Evolutionary conservation across 2,888 invertebrate species (phyloP).

Genomic region (Diabrotica balteata): DNA sequence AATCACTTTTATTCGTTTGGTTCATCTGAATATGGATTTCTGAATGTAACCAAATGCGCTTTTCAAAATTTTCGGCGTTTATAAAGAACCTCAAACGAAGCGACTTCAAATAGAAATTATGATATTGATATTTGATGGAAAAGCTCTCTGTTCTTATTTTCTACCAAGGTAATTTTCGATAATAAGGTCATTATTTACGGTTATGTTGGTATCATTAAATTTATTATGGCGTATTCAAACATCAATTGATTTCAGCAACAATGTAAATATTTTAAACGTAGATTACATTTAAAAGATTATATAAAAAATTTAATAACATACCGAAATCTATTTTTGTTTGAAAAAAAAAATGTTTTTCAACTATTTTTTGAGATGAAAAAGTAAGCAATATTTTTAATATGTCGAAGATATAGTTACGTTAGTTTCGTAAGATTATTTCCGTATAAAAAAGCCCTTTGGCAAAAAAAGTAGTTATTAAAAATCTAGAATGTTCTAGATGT

Average conservation of each 20-base stretch:
- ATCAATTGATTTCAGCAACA: neutral
- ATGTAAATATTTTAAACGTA: neutral
- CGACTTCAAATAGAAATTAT: conserved; percentile 27
- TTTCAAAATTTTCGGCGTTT: conserved; percentile 34
- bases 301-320: too few species aligned
- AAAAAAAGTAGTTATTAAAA: too few species aligned
- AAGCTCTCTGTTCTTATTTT: neutral
- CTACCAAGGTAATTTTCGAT: too few species aligned
- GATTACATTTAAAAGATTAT: too few species aligned
- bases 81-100: conserved; percentile 37
- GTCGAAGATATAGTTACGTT: too few species aligned
- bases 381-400: too few species aligned
- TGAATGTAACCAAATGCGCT: conserved; percentile 28
- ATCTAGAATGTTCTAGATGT: too few species aligned
- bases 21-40: conserved; percentile 33
- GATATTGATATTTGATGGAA: conserved; percentile 10
- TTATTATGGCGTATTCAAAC: neutral
- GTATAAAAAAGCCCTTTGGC: too few species aligned
- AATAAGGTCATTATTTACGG: neutral
- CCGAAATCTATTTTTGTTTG: too few species aligned
- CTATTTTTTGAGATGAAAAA: too few species aligned
- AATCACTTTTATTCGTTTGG: conserved; percentile 33
- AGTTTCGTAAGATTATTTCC: too few species aligned
- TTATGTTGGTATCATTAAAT: neutral
- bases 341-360: too few species aligned